phyloP scores from a whole-genome alignment of 2,797 vertebrate genomes.

The Taeniopygia guttata region DNA sequence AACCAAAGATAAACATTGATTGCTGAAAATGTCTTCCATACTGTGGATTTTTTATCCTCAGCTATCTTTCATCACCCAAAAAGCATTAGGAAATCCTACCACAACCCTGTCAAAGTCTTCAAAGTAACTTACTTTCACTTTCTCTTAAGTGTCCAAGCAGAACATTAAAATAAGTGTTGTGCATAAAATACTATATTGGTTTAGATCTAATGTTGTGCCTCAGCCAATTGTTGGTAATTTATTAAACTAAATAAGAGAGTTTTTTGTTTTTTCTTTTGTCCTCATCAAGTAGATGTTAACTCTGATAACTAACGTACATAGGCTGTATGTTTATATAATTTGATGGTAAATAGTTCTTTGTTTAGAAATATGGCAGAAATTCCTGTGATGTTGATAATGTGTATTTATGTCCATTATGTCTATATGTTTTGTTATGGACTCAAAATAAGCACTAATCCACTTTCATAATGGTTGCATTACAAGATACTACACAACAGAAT shows the following conservation, averaged over 20 bases:
- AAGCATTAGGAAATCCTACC: not conserved
- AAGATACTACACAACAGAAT: not conserved
- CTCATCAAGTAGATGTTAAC: not conserved
- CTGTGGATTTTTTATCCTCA: not conserved
- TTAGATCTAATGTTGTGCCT: not conserved
- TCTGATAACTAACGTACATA: not conserved
- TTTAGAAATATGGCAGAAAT: not conserved
- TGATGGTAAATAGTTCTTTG: not conserved
- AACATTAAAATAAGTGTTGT: not conserved
- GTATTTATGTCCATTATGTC: not conserved
- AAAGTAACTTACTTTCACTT: not conserved
- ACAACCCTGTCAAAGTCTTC: not conserved
- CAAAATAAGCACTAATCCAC: not conserved
- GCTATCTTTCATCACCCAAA: not conserved
- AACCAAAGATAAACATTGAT: not conserved
- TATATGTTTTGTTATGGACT: not conserved
- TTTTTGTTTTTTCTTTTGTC: not conserved
- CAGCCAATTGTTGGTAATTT: not conserved
- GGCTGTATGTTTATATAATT: not conserved
- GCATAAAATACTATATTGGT: not conserved
- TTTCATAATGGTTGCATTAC: not conserved
- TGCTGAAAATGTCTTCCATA: not conserved
- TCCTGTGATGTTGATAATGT: not conserved
- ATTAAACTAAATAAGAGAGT: not conserved
- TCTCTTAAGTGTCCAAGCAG: not conserved